Base-by-base conservation (phyloP, 2,113 vertebrate species). In the Sceloporus tristichus region DNA sequence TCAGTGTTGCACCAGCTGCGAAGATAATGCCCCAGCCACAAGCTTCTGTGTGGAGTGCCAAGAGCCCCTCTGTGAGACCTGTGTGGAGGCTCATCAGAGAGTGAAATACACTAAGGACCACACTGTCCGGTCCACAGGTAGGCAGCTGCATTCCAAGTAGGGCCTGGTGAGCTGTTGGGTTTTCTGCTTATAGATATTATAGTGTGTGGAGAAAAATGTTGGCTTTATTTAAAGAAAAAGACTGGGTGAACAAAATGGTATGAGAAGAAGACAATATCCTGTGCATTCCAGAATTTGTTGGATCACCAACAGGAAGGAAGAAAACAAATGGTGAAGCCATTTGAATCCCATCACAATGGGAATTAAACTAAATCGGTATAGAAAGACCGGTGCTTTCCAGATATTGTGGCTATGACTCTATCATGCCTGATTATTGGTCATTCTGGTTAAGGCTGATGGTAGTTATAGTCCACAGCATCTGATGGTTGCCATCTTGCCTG, bases 81-180 rank as follows among this genome's bases (percentile, higher is more conserved):
- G 98, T 0, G 97, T 97, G 75, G 97, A 96, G 53, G 98, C 98
- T 0, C 98, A 98, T 85, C 97, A 95, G 88, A 92, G 98, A 21
- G 98, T 98, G 74, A 97, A 97, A 83, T 96, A 98, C 93, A 98
- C 98, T 56, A 97, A 97, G 87, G 96, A 97, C 85, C 98, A 98
- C 91, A 96, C 95, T 0, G 95, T 98, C 62, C 93, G 92, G 68
- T 94, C 94, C 42, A 93, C 95, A 74, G 95, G 94, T 97, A 89
- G 0, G 88, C 79, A 27, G n/a, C 18, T 25, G 53, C 42, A 19
- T 2, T 53, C 9, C 23, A 23, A 83, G 23, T 78, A 27, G 4
- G 7, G 21, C n/a, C 25, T 19, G 14, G 9, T 38, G 59, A 10
- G 4, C 19, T 19, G 5, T 3, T 8, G 10, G 0, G 16, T 4